A percentile compares a stretch with the other conserved stretches of the same genome.
Conservation (phyloP, 2,888 invertebrate species). For the Drosophila pegasa region DNA sequence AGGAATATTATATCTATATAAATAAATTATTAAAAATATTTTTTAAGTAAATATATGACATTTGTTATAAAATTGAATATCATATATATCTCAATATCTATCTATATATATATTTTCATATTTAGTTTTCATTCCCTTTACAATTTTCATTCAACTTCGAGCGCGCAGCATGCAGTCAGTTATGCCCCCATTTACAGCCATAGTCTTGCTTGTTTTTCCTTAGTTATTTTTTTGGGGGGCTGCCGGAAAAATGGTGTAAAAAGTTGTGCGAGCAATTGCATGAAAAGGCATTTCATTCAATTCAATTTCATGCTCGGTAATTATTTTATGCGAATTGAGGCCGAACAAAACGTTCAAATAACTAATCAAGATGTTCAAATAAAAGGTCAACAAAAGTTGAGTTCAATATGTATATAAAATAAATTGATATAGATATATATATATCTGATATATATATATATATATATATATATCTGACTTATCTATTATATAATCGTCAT, state of each 20-base stretch:
- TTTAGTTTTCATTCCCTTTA: background rate
- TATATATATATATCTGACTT: too few relatives aligned
- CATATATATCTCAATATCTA: background rate
- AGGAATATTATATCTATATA: background rate
- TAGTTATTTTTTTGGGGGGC: background rate
- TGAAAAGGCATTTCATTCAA: conserved; percentile 66
- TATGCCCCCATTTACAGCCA: background rate
- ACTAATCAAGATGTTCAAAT: conserved; percentile 53
- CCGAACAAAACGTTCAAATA: conserved; percentile 33
- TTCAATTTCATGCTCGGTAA: conserved; percentile 71
- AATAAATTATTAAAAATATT: too few relatives aligned
- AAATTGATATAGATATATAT: too few relatives aligned
- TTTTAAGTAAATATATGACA: background rate
- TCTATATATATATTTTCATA: background rate
- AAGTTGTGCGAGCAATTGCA: conserved; percentile 54
- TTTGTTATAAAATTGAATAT: background rate
- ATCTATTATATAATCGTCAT: too few relatives aligned
- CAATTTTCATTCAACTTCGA: background rate
- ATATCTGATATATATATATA: too few relatives aligned
- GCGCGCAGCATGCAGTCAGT: background rate
- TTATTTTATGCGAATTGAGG: conserved; percentile 59
- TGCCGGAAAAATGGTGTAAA: conserved; percentile 27
- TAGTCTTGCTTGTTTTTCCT: background rate
- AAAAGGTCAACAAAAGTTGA: background rate
- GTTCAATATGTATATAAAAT: too few relatives aligned